phyloP scores from a whole-genome alignment of 92 coral and sea anemone species.

The Virgularia gustaviana region DNA sequence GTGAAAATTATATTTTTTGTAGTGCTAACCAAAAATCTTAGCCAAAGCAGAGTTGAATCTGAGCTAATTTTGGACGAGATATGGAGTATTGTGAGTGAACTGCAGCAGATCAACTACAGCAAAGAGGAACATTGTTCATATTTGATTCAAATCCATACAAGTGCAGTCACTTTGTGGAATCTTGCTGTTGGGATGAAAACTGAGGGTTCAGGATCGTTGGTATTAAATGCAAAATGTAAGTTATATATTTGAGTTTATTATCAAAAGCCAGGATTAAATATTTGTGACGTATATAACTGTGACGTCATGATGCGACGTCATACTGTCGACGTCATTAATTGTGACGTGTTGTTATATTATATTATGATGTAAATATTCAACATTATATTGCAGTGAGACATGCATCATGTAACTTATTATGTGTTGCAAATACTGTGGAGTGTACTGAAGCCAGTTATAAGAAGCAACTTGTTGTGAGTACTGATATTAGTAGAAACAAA shows the following conservation, averaged over 20 bases:
- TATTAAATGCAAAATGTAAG: conserved; percentile 82
- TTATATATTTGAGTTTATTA: background rate
- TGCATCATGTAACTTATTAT: conserved; percentile 83
- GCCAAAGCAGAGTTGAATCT: conserved; percentile 60
- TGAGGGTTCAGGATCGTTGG: conserved; percentile 61
- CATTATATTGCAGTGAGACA: conserved; percentile 67
- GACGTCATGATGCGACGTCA: background rate
- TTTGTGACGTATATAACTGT: background rate
- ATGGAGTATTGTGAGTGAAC: conserved; percentile 60
- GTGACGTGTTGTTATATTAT: no score
- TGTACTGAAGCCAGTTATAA: conserved; percentile 77
- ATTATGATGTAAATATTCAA: no score
- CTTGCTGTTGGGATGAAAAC: conserved; percentile 92
- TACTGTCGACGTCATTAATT: no score
- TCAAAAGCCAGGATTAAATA: background rate
- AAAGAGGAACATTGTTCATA: conserved; percentile 71
- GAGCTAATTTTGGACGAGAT: conserved; percentile 64
- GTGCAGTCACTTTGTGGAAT: conserved; percentile 92
- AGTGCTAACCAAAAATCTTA: conserved; percentile 83
- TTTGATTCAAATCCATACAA: conserved; percentile 81
- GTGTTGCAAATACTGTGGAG: conserved; percentile 82
- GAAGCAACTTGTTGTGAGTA: conserved; percentile 84
- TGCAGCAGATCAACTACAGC: conserved; percentile 63
- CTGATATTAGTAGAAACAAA: no score
- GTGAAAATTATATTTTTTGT: background rate